Evolutionary conservation across 1,140 invertebrate genomes (phyloP), one percentile per base, ranked within the genome.

Genomic region (Leptopilina boulardi): DNA sequence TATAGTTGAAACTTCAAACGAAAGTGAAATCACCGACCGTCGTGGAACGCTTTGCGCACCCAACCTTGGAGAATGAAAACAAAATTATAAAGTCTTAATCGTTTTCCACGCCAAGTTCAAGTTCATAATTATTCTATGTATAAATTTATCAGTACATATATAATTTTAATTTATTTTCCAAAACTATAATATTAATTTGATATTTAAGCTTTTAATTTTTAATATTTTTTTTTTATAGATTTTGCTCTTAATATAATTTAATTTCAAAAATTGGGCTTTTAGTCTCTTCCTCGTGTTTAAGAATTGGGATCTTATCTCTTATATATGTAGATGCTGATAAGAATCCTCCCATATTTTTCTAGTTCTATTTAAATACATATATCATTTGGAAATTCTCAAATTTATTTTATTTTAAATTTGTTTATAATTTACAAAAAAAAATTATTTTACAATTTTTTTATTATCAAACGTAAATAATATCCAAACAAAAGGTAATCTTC

Each of bases 11-110:
- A 66, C 23, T 23, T 10, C 10, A 66, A 66, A 66, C 59, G 23
- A 66, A 34, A 66, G 59, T 66, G 59, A 66, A 66, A 66, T 23
- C 23, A 18, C 47, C 47, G 47, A 51, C 47, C 47, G 47, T 18
- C 47, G 47, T 18, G 47, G 15, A 51, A 18, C 47, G 15, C n/a
- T 8, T 51, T 19, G 26, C 59, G 59, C 59, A 26, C 26, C 13
- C 13, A 66, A 11, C 11, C 59, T 66, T 34, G 21, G 4, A 2
- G 26, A 66, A 66, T 66, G 59, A 66, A 66, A 66, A 66, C 59
- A 23, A 66, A 66, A 66, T 26, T 66, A 59, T 23, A 59, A 59
- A 23, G 56, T 59, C 19, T 59, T 15, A 13, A 26, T 59, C 56
- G 10, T 30, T 59, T 15, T 30, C 13, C 11, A 4, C n/a, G 0